These are phyloP conservation scores for Drosophila kuntzei DNA, from an alignment of 2,888 invertebrate species.

Conservation along the genomic window DNA sequence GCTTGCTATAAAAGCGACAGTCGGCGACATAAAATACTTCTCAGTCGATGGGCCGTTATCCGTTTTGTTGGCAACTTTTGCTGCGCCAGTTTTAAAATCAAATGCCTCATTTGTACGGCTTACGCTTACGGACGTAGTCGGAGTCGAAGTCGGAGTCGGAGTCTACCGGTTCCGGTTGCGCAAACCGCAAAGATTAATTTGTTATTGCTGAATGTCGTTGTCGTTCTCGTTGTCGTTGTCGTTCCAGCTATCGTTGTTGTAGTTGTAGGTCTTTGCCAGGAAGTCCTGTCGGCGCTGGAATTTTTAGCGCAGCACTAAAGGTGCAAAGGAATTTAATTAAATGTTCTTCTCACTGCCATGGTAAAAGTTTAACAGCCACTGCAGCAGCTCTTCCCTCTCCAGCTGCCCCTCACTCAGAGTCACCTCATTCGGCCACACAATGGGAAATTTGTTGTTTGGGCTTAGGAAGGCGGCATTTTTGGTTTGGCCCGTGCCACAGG, in stretches of 20 bases:
- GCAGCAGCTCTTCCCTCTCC: slow-evolving; percentile 39
- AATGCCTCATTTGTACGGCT: slow-evolving; percentile 76
- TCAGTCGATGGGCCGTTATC: slow-evolving; percentile 41
- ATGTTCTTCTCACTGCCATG: slow-evolving; percentile 63
- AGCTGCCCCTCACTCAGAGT: not conserved
- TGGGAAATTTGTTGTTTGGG: slow-evolving; percentile 50
- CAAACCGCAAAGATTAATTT: slow-evolving; percentile 79
- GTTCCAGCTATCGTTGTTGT: slow-evolving; percentile 24
- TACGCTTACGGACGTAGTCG: slow-evolving; percentile 32
- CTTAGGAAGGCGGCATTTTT: slow-evolving; percentile 42
- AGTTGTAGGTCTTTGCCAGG: slow-evolving; percentile 43
- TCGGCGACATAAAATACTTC: slow-evolving; percentile 49
- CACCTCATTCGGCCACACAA: slow-evolving; percentile 48
- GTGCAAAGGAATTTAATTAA: slow-evolving; percentile 82
- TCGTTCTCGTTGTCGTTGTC: slow-evolving; percentile 11
- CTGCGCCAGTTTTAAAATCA: slow-evolving; percentile 75
- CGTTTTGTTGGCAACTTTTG: slow-evolving; percentile 60
- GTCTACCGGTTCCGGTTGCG: slow-evolving; percentile 50
- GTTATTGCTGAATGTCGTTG: slow-evolving; percentile 70
- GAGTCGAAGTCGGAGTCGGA: not conserved
- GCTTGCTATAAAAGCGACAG: slow-evolving; percentile 43
- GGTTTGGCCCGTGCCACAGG: slow-evolving; percentile 19
- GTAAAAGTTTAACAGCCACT: slow-evolving; percentile 60
- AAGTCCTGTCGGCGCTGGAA: slow-evolving; percentile 64
- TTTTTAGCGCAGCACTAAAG: slow-evolving; percentile 81